Base-by-base conservation (phyloP, 2,113 vertebrate genomes). In the Brienomyrus brachyistius region DNA sequence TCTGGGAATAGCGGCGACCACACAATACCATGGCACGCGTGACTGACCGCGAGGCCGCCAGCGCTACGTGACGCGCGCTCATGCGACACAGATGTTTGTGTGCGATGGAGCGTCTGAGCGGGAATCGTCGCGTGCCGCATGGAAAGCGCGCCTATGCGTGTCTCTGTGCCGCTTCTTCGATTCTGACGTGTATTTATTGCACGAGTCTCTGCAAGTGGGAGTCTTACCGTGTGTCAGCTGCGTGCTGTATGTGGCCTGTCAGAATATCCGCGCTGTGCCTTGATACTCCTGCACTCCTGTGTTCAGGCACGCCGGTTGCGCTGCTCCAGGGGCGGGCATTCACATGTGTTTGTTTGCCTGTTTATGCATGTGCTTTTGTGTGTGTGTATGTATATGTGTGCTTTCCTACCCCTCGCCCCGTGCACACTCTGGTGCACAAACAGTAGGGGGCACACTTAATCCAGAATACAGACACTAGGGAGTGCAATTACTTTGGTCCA, bases 371-470 rank as follows among this genome's bases (percentile, higher is more conserved):
- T 90, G 8, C 51, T 70, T 89, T 7, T 88, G 54, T 88, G 52
- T 88, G 40, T 23, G 19, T 59, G 54, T 56, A 13, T 47, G 3
- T 54, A 17, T 51, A 13, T 87, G 85, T 52, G 27, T 54, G 35
- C 15, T 35, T 87, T 56, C 51, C 6, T 23, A 62, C 23, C 23
- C 23, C 59, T 6, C 1, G 1, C 23, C 54, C 31, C 31, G 31
- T 31, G 31, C 31, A 31, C 31, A 31, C 31, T 31, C 31, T 31
- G 31, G 31, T 31, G 31, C 31, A 31, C 31, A 31, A 88, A 91
- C 84, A 90, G 95, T 95, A 96, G 95, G 93, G 95, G 94, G 95
- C 95, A 96, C 91, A 95, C 93, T 95, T 93, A 93, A 93, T 93
- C 95, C 4, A 9, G 59, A 6, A 8, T 2, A 62, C 23, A 90